These are phyloP conservation scores for Gymnocephalus cernua DNA, from an alignment of 2,113 vertebrate genomes.

Conservation along the genomic window DNA sequence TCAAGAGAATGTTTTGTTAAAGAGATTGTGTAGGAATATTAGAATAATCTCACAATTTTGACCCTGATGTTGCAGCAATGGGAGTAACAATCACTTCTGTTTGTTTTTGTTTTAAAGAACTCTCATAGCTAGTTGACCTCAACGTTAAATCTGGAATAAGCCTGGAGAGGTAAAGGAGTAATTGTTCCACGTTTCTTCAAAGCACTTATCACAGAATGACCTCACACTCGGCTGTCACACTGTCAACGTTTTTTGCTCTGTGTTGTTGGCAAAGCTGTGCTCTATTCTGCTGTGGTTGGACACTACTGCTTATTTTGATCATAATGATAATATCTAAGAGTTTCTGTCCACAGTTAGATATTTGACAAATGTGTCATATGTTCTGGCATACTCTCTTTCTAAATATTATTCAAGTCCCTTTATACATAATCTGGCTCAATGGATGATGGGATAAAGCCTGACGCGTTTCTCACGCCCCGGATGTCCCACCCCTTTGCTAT, in stretches of 20 bases:
- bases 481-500: no score
- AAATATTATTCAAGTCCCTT: neutral
- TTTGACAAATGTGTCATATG: neutral
- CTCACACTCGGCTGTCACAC: conserved; percentile 50
- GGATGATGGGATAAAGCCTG: no score
- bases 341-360: neutral
- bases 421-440: neutral
- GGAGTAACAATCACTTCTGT: conserved; percentile 64
- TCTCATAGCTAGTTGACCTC: conserved; percentile 82
- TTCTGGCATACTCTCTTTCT: neutral
- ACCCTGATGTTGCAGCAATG: conserved; percentile 19
- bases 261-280: conserved; percentile 34
- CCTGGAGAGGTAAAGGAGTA: conserved; percentile 76
- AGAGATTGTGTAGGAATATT: conserved; percentile 9
- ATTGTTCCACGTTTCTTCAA: conserved; percentile 29
- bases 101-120: conserved; percentile 78
- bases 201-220: conserved; percentile 45
- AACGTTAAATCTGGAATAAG: conserved; percentile 76
- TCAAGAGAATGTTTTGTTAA: conserved; percentile 22
- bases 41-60: conserved; percentile 28
- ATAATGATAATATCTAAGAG: neutral
- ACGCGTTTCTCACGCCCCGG: no score
- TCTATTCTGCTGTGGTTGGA: conserved; percentile 58
- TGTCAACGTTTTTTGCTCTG: conserved; percentile 33
- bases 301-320: conserved; percentile 24